These are phyloP conservation scores for Agapornis roseicollis DNA, from an alignment of 2,113 vertebrate species.

Conservation along the genomic window DNA sequence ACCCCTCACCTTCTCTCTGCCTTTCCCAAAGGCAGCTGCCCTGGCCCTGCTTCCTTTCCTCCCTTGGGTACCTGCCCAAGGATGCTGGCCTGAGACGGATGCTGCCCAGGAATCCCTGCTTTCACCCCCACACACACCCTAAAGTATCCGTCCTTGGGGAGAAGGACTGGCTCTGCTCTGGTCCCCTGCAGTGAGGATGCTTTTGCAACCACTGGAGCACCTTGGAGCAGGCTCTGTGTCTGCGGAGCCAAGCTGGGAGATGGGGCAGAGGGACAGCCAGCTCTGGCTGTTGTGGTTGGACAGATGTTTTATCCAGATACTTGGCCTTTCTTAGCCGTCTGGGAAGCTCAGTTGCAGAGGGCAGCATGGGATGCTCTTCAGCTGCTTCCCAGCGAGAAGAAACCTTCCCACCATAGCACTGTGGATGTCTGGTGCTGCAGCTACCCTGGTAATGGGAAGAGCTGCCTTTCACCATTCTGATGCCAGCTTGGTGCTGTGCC, in stretches of 20 bases:
- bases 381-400: neutral
- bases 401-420: neutral
- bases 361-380: neutral
- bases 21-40: slow-evolving; percentile 8
- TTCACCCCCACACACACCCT: neutral
- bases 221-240: neutral
- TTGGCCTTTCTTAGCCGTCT: neutral
- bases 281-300: neutral
- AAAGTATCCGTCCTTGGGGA: rapidly evolving
- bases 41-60: neutral
- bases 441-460: neutral
- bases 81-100: rapidly evolving
- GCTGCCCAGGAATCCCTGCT: neutral
- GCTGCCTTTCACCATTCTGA: rapidly evolving
- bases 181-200: neutral
- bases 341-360: neutral
- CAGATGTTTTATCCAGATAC: slow-evolving; percentile 32
- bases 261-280: neutral
- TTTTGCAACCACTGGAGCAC: neutral
- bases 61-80: neutral
- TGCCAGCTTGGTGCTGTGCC: neutral
- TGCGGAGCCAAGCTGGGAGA: neutral
- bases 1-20: neutral
- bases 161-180: rapidly evolving
- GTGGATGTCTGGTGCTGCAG: neutral